Conservation (phyloP, 2,113 vertebrate species). For the Clarias gariepinus region DNA sequence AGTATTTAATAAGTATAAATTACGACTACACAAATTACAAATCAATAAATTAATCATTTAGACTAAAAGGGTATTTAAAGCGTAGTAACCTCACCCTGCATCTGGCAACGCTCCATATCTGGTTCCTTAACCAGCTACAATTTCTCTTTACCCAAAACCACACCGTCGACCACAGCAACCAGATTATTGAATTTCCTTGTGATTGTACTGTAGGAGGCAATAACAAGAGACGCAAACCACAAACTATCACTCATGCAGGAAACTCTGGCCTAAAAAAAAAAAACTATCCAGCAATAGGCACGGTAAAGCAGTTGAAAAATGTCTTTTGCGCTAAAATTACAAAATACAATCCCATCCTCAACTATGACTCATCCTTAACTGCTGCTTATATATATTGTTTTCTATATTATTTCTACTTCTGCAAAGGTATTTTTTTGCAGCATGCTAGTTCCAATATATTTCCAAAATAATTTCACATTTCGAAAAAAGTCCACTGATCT, state of each 20-base stretch:
- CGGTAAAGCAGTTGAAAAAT: not conserved
- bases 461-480: not conserved
- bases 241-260: constrained; percentile 2
- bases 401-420: not conserved
- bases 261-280: not conserved
- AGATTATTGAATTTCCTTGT: not conserved
- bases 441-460: not conserved
- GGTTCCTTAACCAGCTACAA: not conserved
- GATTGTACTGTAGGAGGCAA: not conserved
- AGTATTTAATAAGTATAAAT: not conserved
- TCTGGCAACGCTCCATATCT: not conserved
- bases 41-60: not conserved
- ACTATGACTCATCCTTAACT: not conserved
- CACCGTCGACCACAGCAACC: not conserved
- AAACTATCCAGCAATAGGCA: not conserved
- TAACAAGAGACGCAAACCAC: constrained; percentile 9
- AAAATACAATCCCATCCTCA: not conserved
- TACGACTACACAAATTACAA: not conserved
- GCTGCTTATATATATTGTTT: not conserved
- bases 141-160: not conserved
- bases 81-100: not conserved
- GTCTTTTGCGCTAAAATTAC: not conserved
- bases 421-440: not conserved
- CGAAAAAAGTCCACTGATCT: not conserved
- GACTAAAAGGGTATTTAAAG: constrained; percentile 20